Evolutionary conservation across 2,888 invertebrate species (phyloP), one percentile per base, ranked within the genome.

Genomic region (Dorcus hopei): DNA sequence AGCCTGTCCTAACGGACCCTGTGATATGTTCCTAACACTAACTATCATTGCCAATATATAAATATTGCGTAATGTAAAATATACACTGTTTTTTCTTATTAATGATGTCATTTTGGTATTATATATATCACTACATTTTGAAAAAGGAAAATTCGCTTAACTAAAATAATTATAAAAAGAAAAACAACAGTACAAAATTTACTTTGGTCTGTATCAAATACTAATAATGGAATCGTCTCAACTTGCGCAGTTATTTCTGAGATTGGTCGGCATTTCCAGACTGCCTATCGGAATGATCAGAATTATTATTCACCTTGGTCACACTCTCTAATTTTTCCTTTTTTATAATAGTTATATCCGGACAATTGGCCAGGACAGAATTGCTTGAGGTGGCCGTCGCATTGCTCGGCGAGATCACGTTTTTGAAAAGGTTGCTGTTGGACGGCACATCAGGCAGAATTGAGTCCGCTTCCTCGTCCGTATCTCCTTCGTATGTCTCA

Each of bases 311-410:
- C 54, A 81, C 74, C 65, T 80, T 81, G 52, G 74, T 69, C 52
- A 76, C 76, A 40, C 74, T 74, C 43, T 79, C 80, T 66, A 77
- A 70, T 68, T 78, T 81, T 68, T 85, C 84, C 63, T 83, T 82
- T 70, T 85, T 84, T 45, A 85, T 82, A 62, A 85, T 83, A 51
- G 84, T 84, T 59, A 85, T 84, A 70, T 85, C 85, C 0, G 84
- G 83, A 70, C 84, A 82, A 69, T 83, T 82, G 50, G 81, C 80
- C 62, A 83, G 74, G 14, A 81, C 71, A 70, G 77, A 67, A 49
- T 54, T 61, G 39, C 53, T 47, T n/a, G 54, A 55, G 16, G 45
- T 38, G 40, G 55, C 45, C 39, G 61, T 19, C 52, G 59, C 40
- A 56, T 56, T 54, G 40, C 38, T 43, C 49, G 47, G 19, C 55